phyloP scores from a whole-genome alignment of 2,888 invertebrate genomes.

The Caenorhabditis becei region DNA sequence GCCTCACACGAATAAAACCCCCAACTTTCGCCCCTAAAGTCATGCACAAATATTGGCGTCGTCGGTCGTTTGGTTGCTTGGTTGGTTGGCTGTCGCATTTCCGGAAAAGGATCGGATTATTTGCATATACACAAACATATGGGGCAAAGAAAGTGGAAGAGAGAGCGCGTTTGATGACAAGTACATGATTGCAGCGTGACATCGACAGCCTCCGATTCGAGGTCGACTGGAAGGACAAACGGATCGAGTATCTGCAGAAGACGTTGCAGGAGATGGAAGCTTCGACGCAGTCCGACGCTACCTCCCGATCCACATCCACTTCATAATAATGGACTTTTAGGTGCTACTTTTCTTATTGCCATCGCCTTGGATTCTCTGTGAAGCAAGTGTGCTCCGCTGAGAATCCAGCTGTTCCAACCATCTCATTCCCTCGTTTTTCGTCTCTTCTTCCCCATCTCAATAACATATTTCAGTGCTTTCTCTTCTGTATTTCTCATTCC shows the following conservation, averaged over 20 bases:
- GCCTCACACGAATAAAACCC: neutral
- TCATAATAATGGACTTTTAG: slow-evolving; percentile 22
- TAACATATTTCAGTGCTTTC: slow-evolving; percentile 38
- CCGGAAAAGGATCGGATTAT: slow-evolving; percentile 52
- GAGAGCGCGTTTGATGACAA: slow-evolving; percentile 2
- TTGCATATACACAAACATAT: slow-evolving; percentile 34
- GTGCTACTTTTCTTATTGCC: neutral
- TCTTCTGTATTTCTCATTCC: slow-evolving; percentile 31
- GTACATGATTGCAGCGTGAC: slow-evolving; percentile 65
- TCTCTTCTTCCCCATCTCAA: slow-evolving; percentile 30
- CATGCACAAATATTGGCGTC: slow-evolving; percentile 51
- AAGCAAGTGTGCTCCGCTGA: too few relatives aligned
- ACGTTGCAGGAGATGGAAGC: slow-evolving; percentile 60
- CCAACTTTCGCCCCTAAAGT: slow-evolving; percentile 28
- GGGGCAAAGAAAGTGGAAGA: neutral
- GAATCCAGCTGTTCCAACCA: too few relatives aligned
- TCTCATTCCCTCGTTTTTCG: slow-evolving; percentile 12
- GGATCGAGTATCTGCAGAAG: slow-evolving; percentile 71
- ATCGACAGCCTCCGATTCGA: slow-evolving; percentile 72
- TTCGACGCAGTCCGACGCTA: slow-evolving; percentile 14
- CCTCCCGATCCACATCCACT: slow-evolving; percentile 20
- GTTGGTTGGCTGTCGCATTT: slow-evolving; percentile 19
- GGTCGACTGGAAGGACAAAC: slow-evolving; percentile 75
- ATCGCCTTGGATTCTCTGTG: slow-evolving; percentile 4
- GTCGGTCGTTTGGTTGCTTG: too few relatives aligned